A percentile compares a stretch with the other conserved stretches of the same genome.
Evolutionary conservation across 2,797 vertebrate species (phyloP).

Genomic region (Darevskia nairensis): DNA sequence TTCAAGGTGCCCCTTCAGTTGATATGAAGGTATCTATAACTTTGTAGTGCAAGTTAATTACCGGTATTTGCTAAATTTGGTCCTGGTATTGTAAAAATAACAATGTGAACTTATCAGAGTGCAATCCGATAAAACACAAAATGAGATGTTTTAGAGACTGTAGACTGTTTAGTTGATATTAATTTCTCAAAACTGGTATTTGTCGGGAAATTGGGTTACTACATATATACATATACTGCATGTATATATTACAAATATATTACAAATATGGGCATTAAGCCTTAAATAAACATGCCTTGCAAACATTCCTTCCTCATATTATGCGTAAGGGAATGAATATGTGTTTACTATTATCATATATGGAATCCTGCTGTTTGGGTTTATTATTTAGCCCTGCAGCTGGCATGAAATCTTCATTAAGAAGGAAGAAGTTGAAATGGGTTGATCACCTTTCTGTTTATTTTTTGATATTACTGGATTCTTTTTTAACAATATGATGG

Average conservation of each 20-base stretch:
- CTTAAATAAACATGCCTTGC: background rate
- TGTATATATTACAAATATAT: too few species aligned
- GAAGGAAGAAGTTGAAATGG: background rate
- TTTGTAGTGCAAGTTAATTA: background rate
- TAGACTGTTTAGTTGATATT: constrained; percentile 16
- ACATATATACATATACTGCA: background rate
- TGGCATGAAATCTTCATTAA: background rate
- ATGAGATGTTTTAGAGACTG: background rate
- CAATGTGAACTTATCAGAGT: background rate
- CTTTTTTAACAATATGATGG: background rate
- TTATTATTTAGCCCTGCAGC: background rate
- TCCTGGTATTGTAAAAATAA: constrained; percentile 11
- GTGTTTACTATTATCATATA: background rate
- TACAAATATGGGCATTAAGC: background rate
- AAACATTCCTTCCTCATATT: background rate
- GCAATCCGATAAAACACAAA: background rate
- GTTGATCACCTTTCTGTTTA: background rate
- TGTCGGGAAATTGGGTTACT: background rate
- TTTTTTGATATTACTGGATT: background rate
- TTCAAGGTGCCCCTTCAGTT: constrained; percentile 86
- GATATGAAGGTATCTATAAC: constrained; percentile 88
- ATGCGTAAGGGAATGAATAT: background rate
- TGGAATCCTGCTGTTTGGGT: background rate
- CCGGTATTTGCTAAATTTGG: background rate
- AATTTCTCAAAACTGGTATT: background rate